Conservation (phyloP, 2,797 vertebrate species). For the Cossypha niveicapilla region DNA sequence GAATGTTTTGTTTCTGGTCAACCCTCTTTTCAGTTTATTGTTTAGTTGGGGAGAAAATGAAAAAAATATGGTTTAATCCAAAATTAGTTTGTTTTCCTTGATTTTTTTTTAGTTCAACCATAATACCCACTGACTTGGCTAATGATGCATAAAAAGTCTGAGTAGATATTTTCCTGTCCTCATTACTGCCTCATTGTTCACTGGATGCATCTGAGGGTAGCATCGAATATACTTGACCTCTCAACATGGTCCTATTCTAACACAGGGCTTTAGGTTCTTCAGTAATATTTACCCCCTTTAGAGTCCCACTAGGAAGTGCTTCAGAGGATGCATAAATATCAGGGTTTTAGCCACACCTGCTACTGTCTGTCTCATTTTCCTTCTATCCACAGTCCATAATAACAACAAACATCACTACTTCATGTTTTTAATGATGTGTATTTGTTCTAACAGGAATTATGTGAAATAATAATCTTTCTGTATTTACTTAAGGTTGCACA, state of each 20-base stretch:
- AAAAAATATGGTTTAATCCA: not conserved
- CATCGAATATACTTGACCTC: not conserved
- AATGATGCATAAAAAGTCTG: not conserved
- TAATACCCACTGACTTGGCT: not conserved
- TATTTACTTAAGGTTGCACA: not conserved
- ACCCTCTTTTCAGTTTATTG: not conserved
- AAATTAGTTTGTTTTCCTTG: conserved; percentile 10
- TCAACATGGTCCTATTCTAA: not conserved
- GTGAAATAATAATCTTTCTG: not conserved
- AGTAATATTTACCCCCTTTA: not conserved
- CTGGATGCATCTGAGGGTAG: not conserved
- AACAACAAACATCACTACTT: not conserved
- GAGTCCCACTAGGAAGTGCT: not conserved
- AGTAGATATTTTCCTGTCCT: not conserved
- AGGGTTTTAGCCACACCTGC: not conserved
- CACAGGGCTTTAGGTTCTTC: not conserved
- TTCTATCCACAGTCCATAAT: not conserved
- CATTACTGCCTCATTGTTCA: not conserved
- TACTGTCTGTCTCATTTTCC: not conserved
- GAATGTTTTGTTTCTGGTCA: conserved; percentile 23
- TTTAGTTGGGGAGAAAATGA: not conserved
- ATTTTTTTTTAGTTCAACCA: not conserved
- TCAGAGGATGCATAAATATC: not conserved
- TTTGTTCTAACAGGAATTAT: not conserved
- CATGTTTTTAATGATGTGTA: not conserved